Evolutionary conservation across 1,140 invertebrate species (phyloP).

Genomic region (Oncopeltus fasciatus): DNA sequence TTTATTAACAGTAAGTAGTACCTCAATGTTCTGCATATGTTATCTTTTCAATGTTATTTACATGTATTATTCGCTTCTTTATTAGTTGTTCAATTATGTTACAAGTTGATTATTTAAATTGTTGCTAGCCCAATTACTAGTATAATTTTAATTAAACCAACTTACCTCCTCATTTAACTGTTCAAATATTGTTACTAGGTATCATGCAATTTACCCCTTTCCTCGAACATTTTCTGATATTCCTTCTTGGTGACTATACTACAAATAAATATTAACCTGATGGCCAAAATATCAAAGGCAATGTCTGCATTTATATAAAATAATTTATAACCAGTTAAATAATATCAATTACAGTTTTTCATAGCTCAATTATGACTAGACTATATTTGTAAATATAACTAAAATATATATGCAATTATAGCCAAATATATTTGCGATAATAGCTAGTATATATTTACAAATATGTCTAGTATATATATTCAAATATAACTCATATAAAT

Average conservation of each 20-base stretch:
- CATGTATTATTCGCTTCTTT: not conserved
- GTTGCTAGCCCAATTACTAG: not conserved
- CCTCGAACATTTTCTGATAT: conserved; percentile 6
- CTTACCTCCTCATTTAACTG: conserved; percentile 1
- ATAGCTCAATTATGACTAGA: too few relatives aligned
- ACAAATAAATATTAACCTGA: conserved; percentile 4
- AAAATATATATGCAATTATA: too few relatives aligned
- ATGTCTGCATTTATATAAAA: too few relatives aligned
- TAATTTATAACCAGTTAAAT: too few relatives aligned
- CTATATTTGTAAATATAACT: too few relatives aligned
- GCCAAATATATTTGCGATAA: too few relatives aligned
- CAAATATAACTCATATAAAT: not conserved
- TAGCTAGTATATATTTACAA: too few relatives aligned
- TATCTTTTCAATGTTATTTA: not conserved
- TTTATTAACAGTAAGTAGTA: not conserved
- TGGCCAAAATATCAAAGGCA: not conserved
- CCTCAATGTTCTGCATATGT: not conserved
- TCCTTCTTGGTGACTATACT: conserved; percentile 1
- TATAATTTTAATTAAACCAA: not conserved
- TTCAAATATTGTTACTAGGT: not conserved
- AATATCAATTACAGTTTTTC: too few relatives aligned
- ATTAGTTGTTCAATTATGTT: conserved; percentile 1
- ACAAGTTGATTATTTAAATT: not conserved
- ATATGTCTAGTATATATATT: too few relatives aligned
- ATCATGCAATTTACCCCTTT: not conserved